These are phyloP conservation scores for Lycaon pictus DNA, from an alignment of 2,113 vertebrate genomes.

Conservation along the genomic window DNA sequence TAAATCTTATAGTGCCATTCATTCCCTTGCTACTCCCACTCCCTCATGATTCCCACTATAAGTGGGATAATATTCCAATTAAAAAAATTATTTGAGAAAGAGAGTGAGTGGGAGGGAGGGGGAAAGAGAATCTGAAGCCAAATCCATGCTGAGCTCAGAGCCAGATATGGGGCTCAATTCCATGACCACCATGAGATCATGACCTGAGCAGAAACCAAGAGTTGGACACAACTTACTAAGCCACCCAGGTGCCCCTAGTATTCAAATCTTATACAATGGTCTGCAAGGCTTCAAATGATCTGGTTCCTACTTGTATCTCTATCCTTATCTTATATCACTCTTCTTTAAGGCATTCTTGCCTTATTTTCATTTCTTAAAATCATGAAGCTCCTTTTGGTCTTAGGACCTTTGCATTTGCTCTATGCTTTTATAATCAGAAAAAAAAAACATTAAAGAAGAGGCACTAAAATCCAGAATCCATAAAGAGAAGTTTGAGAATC, in stretches of 20 bases:
- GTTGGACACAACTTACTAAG: too few relatives aligned
- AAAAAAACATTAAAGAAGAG: not conserved
- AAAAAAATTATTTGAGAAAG: too few relatives aligned
- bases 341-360: conserved; percentile 27
- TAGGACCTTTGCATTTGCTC: conserved; percentile 35
- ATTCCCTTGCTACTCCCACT: not conserved
- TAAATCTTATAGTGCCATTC: not conserved
- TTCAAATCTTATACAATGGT: conserved; percentile 2
- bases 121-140: too few relatives aligned
- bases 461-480: conserved; percentile 24
- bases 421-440: not conserved
- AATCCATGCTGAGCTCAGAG: too few relatives aligned
- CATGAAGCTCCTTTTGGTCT: not conserved
- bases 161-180: too few relatives aligned
- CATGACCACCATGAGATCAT: too few relatives aligned
- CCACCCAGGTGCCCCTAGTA: too few relatives aligned
- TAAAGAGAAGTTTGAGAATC: conserved; percentile 40
- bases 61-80: not conserved
- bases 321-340: not conserved
- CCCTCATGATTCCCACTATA: not conserved
- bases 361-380: conserved; percentile 62
- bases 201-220: too few relatives aligned
- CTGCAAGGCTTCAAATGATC: conserved; percentile 7
- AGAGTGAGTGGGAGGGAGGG: too few relatives aligned
- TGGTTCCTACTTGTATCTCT: not conserved